Base-by-base conservation (phyloP, 1,140 invertebrate genomes). In the Drosophila erecta region DNA sequence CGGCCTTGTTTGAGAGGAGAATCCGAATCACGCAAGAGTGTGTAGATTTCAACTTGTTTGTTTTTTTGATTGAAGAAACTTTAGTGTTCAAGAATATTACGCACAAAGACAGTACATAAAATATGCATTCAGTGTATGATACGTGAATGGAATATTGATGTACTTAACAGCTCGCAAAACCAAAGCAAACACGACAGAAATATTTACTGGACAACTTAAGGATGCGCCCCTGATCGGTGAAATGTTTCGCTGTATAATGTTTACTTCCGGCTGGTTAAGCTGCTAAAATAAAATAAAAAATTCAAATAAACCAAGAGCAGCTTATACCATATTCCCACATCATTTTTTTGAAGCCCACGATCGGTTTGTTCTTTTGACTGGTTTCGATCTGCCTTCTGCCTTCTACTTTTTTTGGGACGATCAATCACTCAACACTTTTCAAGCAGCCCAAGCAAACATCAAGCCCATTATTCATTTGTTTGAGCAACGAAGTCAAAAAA, bases 121-220 rank as follows among this genome's bases (percentile, higher is more conserved):
- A 73, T 61, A 72, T 73, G 70, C 57, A 61, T 41, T 54, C 37
- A 51, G 56, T 27, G 17, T 30, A 33, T 56, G 59, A 10, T 46
- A 66, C 72, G 72, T 75, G 72, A 38, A 56, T 40, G 60, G 72
- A 65, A 65, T 75, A 65, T 35, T 14, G 8, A 70, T 27, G 38
- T 37, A 24, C 24, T 57, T 33, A 44, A 20, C 1, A 51, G 33
- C 30, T 27, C n/a, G 47, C 50, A 30, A 51, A 51, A 38, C 35
- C 37, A 37, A 43, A 50, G 69, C 27, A 62, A 55, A 64, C 35
- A 47, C 27, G 15, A 27, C 6, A 27, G 5, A 27, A 27, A 27
- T 27, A 27, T 6, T 27, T 6, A 27, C 6, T 5, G 5, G 6
- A 27, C n/a, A 27, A 27, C 7, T 2, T 30, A 8, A 30, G 27